Conservation (phyloP, 2,113 vertebrate genomes). For the Grallaria varia region DNA sequence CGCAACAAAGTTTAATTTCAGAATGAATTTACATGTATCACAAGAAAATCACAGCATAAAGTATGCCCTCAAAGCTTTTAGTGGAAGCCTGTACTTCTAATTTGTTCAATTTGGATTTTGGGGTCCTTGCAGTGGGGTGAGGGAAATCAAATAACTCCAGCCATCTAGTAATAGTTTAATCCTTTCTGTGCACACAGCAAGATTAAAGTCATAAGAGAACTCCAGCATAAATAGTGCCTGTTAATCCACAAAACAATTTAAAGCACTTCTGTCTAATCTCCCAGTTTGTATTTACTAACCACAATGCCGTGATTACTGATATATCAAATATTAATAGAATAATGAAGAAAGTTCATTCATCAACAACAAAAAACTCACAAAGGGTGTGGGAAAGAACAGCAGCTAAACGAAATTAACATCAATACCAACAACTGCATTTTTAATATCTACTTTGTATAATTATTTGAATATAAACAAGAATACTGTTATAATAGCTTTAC, state of each 20-base stretch:
- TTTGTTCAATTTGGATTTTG: not conserved
- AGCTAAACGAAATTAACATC: conserved; percentile 13
- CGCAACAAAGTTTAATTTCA: not conserved
- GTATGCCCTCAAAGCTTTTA: not conserved
- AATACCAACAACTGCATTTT: not conserved
- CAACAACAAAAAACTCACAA: not conserved
- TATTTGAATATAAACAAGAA: not conserved
- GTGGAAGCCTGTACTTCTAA: not conserved
- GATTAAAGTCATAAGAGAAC: conserved; percentile 24
- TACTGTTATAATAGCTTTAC: not conserved
- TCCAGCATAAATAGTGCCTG: not conserved
- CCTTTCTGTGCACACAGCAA: conserved; percentile 18
- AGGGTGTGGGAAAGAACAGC: not conserved
- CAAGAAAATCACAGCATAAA: not conserved
- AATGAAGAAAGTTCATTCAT: not conserved
- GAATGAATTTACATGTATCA: not conserved
- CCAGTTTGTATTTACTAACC: conserved; percentile 25
- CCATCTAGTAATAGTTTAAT: conserved; percentile 37
- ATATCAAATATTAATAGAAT: not conserved
- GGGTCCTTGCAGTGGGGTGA: not conserved
- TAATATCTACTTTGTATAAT: conserved; percentile 4
- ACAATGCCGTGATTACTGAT: not conserved
- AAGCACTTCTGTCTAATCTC: conserved; percentile 31
- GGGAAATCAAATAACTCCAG: conserved; percentile 7
- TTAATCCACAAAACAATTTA: conserved; percentile 50